Percentiles rank a stretch among this genome's conserved stretches.
These are phyloP conservation scores for Eira barbara DNA, from an alignment of 2,113 vertebrate species.

Conservation along the genomic window DNA sequence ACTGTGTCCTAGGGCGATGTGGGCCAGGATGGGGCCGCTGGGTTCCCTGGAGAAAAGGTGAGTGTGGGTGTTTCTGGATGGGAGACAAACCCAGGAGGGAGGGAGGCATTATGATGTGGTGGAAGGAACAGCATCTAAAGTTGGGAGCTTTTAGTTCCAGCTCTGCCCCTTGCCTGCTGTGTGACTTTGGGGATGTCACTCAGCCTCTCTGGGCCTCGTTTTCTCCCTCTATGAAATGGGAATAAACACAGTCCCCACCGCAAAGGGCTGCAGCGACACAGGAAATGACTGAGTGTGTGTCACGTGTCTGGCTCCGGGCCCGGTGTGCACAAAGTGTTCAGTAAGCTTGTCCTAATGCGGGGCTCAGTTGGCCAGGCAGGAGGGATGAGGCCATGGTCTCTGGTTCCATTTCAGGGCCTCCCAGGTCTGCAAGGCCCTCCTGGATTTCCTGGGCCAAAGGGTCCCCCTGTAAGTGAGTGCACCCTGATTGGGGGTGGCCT, in stretches of 20 bases:
- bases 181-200: background rate
- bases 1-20: constrained; percentile 85
- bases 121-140: background rate
- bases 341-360: background rate
- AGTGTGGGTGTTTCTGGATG: background rate
- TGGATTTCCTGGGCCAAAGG: constrained; percentile 90
- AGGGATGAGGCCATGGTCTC: background rate
- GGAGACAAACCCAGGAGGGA: background rate
- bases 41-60: constrained; percentile 89
- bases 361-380: too few relatives aligned
- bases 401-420: constrained; percentile 85
- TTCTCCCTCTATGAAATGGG: background rate
- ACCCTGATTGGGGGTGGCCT: background rate
- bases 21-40: constrained; percentile 89
- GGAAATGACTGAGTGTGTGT: accelerated
- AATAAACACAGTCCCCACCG: background rate
- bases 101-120: background rate
- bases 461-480: constrained; percentile 88
- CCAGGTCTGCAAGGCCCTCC: constrained; percentile 88
- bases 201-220: background rate
- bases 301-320: accelerated
- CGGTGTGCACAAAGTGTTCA: background rate
- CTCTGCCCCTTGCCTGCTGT: background rate
- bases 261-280: background rate
- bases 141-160: background rate